These are phyloP conservation scores for Cyclopterus lumpus DNA, from an alignment of 2,797 vertebrate species.

Conservation along the genomic window DNA sequence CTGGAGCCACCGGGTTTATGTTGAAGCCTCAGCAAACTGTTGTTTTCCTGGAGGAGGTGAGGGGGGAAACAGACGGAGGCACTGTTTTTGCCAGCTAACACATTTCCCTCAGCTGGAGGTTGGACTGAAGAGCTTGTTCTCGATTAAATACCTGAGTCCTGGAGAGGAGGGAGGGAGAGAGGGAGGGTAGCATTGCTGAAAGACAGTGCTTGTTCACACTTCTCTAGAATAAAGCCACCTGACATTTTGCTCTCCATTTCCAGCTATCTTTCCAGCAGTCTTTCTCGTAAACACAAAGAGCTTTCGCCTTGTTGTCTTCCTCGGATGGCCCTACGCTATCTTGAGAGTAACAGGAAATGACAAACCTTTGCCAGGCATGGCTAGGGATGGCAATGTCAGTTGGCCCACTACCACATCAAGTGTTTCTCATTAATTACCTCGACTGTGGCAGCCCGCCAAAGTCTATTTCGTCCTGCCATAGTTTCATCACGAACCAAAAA, in stretches of 20 bases:
- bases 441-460: not conserved
- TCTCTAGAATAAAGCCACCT: conserved; percentile 30
- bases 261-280: too few species aligned
- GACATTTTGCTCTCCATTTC: conserved; percentile 20
- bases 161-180: not conserved
- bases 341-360: conserved; percentile 62
- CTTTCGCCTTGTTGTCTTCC: conserved; percentile 40
- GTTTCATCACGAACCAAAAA: not conserved
- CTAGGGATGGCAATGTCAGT: not conserved
- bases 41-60: conserved; percentile 58
- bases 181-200: conserved; percentile 2
- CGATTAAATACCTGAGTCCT: conserved; percentile 68
- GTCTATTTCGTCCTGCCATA: not conserved
- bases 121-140: conserved; percentile 50
- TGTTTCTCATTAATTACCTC: not conserved
- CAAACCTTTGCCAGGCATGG: conserved; percentile 50
- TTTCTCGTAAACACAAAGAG: conserved; percentile 53
- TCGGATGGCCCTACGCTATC: conserved; percentile 23
- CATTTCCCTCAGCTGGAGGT: conserved; percentile 60
- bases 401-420: not conserved
- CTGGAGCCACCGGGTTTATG: conserved; percentile 28
- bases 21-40: conserved; percentile 52
- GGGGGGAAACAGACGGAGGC: conserved; percentile 21
- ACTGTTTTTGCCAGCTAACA: conserved; percentile 58
- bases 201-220: conserved; percentile 20